phyloP scores from a whole-genome alignment of 1,140 invertebrate genomes.

The Sesamia nonagrioides region DNA sequence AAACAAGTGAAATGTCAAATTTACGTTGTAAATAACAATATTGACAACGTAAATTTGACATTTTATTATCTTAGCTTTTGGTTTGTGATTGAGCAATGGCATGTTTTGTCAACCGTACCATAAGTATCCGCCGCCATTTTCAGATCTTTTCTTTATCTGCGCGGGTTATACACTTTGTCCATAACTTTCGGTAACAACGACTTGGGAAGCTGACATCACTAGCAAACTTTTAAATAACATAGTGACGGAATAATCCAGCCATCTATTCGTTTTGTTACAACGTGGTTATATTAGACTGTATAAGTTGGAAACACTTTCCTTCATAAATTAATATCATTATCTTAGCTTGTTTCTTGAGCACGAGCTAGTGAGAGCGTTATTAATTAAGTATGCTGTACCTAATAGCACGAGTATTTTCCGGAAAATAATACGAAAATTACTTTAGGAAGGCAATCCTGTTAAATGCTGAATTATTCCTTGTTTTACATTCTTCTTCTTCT shows the following conservation, averaged over 20 bases:
- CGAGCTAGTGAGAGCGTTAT: neutral
- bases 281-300: neutral
- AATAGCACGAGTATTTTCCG: neutral
- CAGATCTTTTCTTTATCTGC: no score
- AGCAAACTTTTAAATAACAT: conserved; percentile 35
- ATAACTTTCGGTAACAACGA: conserved; percentile 29
- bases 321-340: neutral
- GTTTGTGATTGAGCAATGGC: no score
- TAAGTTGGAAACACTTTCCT: neutral
- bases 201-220: conserved; percentile 7
- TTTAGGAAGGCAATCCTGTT: no score
- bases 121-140: no score
- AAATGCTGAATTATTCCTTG: no score
- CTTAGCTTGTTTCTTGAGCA: neutral
- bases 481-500: no score
- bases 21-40: no score
- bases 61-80: no score
- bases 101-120: no score
- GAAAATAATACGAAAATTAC: neutral
- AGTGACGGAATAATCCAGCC: conserved; percentile 12
- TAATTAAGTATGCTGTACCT: neutral
- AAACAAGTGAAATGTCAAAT: no score
- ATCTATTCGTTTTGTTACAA: conserved; percentile 6
- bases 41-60: no score
- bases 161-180: neutral